Evolutionary conservation across 2,113 vertebrate genomes (phyloP), one percentile per base, ranked within the genome.

Genomic region (Phylloscopus whistleri): DNA sequence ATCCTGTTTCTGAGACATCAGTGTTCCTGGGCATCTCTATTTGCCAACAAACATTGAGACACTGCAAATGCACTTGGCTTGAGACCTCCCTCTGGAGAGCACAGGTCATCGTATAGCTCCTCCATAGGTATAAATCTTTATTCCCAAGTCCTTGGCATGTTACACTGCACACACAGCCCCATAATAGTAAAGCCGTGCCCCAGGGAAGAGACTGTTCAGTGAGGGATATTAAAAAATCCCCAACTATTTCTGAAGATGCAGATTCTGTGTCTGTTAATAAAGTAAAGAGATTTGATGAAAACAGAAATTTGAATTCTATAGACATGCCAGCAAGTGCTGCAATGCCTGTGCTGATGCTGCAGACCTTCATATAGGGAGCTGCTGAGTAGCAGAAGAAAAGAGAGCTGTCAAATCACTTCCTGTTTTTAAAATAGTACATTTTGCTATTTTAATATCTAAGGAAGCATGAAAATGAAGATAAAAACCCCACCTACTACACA

Each of bases 251-350:
- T 80, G 41, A 64, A 87, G 37, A 70, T 90, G 87, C 22, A 94
- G 55, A 95, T 96, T 56, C 22, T 53, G 7, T 49, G 9, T 53
- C 59, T 64, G 23, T 69, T 82, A 46, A 60, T 75, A 63, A 95
- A 77, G 31, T 22, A 89, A 75, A 85, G 35, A 77, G 23, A 81
- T 58, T 56, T 3, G 4, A 28, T 77, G 59, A 62, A 86, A 84
- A 73, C 13, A 78, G 55, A 84, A 96, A 94, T 95, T 44, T 80
- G 20, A 96, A 97, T 96, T 95, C 80, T 64, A 90, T 90, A 97
- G 79, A 60, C 33, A 24, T n/a, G 30, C 15, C 76, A 94, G 85
- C 55, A 86, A 80, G 48, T 62, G 56, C 35, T 43, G 22, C 78
- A 96, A 75, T 84, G 87, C 31, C 53, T 83, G 37, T 77, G 35